Base-by-base conservation (phyloP, 2,113 vertebrate species). In the Archilochus colubris region DNA sequence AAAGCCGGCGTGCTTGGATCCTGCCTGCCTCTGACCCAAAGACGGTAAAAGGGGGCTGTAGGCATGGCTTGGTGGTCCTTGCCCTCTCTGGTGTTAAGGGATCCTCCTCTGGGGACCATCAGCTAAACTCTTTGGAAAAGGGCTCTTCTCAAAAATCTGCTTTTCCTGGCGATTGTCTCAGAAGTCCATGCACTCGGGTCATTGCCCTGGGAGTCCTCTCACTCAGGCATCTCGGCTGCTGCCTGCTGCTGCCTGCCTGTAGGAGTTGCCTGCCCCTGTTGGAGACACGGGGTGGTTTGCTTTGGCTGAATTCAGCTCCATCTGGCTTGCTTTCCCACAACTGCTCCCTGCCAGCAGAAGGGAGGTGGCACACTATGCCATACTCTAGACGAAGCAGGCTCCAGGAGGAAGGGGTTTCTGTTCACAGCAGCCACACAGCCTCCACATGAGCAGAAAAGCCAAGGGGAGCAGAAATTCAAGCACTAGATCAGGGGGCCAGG, bases 1-100 rank as follows among this genome's bases (percentile, higher is more conserved):
- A 97, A 95, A 97, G 94, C 96, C 95, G 96, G 55, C 88, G 93
- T 96, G 82, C 97, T 95, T 97, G 97, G 97, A 98, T 96, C 93
- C 97, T 85, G 83, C 90, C 96, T 94, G 30, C 95, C 95, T 96
- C 97, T 58, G 97, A 98, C 77, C 91, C 93, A 77, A 89, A 96
- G 93, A 96, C 48, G 89, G 95, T 96, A 96, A 94, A 94, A 91
- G 51, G 74, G 88, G 62, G 61, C 70, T 69, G 38, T 86, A 91
- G 87, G 59, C 88, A 74, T 91, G 80, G 88, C 79, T 84, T 70
- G 61, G 69, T 92, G 44, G 21, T 89, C 54, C 68, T 13, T 72
- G 58, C 63, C 8, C 5, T 75, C 69, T 93, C 88, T 4, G 6
- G 0, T 1, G 3, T 70, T 70, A 28, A 67, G 62, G 43, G 14